Conservation (phyloP, 2,113 vertebrate genomes). For the Lonchura striata region DNA sequence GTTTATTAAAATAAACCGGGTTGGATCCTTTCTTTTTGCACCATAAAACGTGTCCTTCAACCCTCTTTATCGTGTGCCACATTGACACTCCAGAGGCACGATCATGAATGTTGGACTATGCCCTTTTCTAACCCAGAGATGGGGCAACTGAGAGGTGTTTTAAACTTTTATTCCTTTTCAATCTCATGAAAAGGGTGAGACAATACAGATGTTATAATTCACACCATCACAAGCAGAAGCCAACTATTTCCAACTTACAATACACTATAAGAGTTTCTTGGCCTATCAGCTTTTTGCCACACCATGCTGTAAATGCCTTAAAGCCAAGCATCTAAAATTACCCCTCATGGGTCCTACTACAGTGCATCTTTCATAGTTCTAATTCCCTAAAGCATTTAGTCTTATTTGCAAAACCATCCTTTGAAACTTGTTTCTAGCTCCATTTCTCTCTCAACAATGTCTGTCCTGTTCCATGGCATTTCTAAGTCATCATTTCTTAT, state of each 20-base stretch:
- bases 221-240: background rate
- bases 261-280: background rate
- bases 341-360: background rate
- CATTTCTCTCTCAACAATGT: background rate
- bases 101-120: background rate
- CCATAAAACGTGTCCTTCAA: background rate
- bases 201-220: background rate
- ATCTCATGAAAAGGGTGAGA: background rate
- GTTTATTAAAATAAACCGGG: background rate
- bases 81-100: background rate
- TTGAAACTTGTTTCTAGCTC: background rate
- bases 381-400: background rate
- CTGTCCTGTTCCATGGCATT: background rate
- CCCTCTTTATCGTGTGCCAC: background rate
- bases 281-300: background rate
- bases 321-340: background rate
- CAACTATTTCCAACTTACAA: background rate
- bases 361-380: background rate
- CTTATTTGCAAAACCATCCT: background rate
- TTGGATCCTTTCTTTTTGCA: background rate
- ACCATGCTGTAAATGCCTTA: background rate
- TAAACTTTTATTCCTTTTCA: background rate
- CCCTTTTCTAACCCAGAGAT: background rate
- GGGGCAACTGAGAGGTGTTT: background rate
- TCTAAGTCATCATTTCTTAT: background rate